Evolutionary conservation across 2,888 invertebrate genomes (phyloP).

Genomic region (Agonopterix alstromeriana): DNA sequence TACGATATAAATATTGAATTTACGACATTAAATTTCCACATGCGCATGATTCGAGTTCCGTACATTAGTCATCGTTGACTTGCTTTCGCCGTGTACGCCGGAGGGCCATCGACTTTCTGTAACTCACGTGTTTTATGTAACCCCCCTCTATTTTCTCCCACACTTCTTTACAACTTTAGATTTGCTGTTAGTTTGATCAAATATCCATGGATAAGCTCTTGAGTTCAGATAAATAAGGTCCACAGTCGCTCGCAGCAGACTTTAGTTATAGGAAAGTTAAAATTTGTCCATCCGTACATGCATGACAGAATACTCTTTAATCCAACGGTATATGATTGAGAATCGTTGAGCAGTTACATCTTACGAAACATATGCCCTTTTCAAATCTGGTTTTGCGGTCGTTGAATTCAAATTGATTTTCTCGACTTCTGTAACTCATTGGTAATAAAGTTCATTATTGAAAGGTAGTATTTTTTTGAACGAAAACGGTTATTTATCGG

Average conservation of each 20-base stretch:
- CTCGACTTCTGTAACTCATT: constrained; percentile 10
- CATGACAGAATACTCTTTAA: background rate
- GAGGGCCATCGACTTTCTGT: constrained; percentile 53
- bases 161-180: constrained; percentile 9
- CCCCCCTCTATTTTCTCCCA: constrained; percentile 39
- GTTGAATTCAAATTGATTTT: constrained; percentile 8
- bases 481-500: constrained; percentile 18
- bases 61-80: constrained; percentile 41
- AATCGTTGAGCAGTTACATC: background rate
- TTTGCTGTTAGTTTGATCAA: too few relatives aligned
- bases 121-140: constrained; percentile 60
- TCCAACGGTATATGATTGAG: background rate
- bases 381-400: constrained; percentile 22
- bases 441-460: constrained; percentile 20
- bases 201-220: too few relatives aligned
- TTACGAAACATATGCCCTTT: constrained; percentile 34
- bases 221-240: too few relatives aligned
- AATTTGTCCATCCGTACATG: too few relatives aligned
- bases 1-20: too few relatives aligned
- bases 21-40: too few relatives aligned
- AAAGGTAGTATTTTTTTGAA: background rate
- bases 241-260: too few relatives aligned
- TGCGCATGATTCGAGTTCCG: constrained; percentile 1
- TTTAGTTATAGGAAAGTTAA: too few relatives aligned
- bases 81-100: constrained; percentile 55